Evolutionary conservation across 2,797 vertebrate genomes (phyloP).

Genomic region (Enteromius radiatus): DNA sequence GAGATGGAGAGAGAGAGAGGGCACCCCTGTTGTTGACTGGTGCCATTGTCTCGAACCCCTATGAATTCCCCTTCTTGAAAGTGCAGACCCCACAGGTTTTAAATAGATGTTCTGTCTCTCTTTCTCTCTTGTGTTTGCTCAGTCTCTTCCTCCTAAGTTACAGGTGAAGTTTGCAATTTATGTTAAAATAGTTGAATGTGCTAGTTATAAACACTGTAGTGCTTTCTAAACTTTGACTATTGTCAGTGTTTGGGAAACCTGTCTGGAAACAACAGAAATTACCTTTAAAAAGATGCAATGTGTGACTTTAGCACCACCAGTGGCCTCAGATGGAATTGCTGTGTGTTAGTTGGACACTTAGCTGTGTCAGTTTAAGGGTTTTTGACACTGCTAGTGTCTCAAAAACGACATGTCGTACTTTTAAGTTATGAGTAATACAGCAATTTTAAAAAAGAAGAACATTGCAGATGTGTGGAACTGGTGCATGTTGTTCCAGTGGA

Average conservation of each 20-base stretch:
- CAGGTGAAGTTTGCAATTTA: not conserved
- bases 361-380: not conserved
- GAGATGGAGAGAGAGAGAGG: slow-evolving; percentile 44
- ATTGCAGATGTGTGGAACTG: not conserved
- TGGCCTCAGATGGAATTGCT: not conserved
- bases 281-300: not conserved
- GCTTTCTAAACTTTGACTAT: slow-evolving; percentile 8
- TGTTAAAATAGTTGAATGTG: not conserved
- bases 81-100: slow-evolving; percentile 64
- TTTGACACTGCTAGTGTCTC: not conserved
- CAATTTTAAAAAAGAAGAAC: not conserved
- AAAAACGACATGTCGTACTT: not conserved
- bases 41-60: slow-evolving; percentile 72
- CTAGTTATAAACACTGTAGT: not conserved
- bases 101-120: slow-evolving; percentile 68
- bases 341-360: not conserved
- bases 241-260: not conserved
- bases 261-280: not conserved
- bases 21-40: slow-evolving; percentile 71
- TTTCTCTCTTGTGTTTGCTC: slow-evolving; percentile 39
- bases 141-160: not conserved
- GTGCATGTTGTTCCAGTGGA: slow-evolving; percentile 28
- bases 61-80: slow-evolving; percentile 72
- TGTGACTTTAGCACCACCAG: not conserved
- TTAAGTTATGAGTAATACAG: not conserved